Conservation (phyloP, 2,113 vertebrate genomes). For the Notarius quadriscutis region DNA sequence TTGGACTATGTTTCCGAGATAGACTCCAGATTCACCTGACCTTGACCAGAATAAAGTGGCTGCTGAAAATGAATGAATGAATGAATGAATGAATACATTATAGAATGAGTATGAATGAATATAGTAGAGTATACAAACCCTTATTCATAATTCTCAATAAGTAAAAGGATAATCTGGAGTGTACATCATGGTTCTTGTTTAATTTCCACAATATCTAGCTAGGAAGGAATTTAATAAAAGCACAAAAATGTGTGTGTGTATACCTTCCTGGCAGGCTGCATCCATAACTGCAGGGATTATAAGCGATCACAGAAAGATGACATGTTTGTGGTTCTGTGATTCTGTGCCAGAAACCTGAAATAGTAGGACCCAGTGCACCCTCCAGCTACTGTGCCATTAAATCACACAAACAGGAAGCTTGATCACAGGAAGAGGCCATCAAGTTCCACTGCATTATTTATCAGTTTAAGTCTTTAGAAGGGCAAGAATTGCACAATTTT, state of each 20-base stretch:
- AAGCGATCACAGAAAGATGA: conserved; percentile 51
- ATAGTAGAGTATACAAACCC: background rate
- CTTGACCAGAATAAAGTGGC: background rate
- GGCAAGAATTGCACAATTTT: background rate
- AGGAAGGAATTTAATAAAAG: conserved; percentile 40
- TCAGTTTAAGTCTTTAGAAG: background rate
- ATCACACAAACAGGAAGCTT: background rate
- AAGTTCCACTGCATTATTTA: background rate
- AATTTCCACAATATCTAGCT: conserved; percentile 57
- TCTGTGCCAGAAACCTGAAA: conserved; percentile 45
- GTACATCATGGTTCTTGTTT: conserved; percentile 34
- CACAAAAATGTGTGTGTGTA: background rate
- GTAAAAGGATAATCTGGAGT: background rate
- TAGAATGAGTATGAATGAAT: background rate
- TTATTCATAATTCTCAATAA: background rate
- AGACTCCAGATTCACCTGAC: background rate
- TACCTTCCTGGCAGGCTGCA: conserved; percentile 53
- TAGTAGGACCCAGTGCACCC: conserved; percentile 30
- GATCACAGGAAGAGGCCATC: background rate
- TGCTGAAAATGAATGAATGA: background rate
- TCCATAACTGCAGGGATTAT: conserved; percentile 61
- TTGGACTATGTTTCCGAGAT: background rate
- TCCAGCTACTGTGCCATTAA: conserved; percentile 24
- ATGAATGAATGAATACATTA: background rate
- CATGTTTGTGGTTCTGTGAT: conserved; percentile 24